phyloP scores from a whole-genome alignment of 2,888 invertebrate genomes.

The Ditylenchus weischeri region DNA sequence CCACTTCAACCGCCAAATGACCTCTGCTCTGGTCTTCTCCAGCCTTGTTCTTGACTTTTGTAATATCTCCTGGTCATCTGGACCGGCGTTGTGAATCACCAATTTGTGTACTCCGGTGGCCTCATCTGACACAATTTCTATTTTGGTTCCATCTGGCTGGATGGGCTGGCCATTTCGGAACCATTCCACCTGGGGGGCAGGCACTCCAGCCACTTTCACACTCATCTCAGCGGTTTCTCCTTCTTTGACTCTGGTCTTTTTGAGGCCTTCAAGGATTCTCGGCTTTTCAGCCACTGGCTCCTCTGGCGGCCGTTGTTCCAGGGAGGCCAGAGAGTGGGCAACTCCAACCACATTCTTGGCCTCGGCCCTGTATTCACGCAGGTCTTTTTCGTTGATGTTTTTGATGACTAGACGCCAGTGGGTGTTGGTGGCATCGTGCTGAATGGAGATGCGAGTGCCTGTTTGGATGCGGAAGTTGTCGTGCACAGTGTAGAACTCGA shows the following conservation, averaged over 20 bases:
- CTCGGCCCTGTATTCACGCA: conserved; percentile 67
- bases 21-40: conserved; percentile 32
- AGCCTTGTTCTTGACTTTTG: conserved; percentile 35
- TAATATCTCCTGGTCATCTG: conserved; percentile 53
- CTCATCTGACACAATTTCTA: conserved; percentile 19
- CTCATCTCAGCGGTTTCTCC: conserved; percentile 36
- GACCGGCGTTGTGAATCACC: conserved; percentile 42
- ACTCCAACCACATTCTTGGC: conserved; percentile 65
- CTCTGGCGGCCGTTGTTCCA: conserved; percentile 12
- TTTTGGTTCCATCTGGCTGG: conserved; percentile 60
- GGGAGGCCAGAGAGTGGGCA: conserved; percentile 20
- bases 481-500: conserved; percentile 51
- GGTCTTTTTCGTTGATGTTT: conserved; percentile 61
- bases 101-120: conserved; percentile 33
- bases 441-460: conserved; percentile 44
- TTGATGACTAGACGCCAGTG: conserved; percentile 61
- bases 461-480: conserved; percentile 35
- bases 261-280: conserved; percentile 37
- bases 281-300: conserved; percentile 26
- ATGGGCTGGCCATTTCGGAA: conserved; percentile 42
- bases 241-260: conserved; percentile 31
- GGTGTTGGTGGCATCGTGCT: conserved; percentile 53
- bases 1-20: conserved; percentile 39
- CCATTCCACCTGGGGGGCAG: conserved; percentile 37
- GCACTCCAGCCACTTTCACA: conserved; percentile 36